A percentile compares a stretch with the other conserved stretches of the same genome.
Evolutionary conservation across 92 coral and sea anemone genomes (phyloP).

Genomic region (Chrysogorgia sp.): DNA sequence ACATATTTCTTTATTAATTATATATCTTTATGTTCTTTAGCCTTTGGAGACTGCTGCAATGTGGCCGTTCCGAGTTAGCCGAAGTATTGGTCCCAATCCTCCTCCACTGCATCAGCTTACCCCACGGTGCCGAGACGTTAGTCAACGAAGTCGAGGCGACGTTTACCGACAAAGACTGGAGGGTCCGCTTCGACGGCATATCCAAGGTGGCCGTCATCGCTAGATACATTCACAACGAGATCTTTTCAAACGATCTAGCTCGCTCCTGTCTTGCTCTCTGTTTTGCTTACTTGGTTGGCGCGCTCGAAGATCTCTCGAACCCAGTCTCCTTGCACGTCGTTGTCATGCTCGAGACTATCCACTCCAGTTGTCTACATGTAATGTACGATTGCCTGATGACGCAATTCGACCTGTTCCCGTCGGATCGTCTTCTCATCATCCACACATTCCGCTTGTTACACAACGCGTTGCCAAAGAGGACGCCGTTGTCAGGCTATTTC

Average conservation of each 20-base stretch:
- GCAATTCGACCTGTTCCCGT: slow-evolving; percentile 88
- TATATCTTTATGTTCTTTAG: slow-evolving; percentile 38
- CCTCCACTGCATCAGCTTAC: slow-evolving; percentile 89
- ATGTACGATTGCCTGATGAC: slow-evolving; percentile 87
- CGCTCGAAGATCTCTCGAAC: slow-evolving; percentile 93
- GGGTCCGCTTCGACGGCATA: slow-evolving; percentile 84
- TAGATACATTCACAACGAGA: slow-evolving; percentile 83
- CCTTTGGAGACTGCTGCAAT: slow-evolving; percentile 86
- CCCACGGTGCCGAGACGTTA: slow-evolving; percentile 91
- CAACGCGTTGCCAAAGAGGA: slow-evolving; percentile 62
- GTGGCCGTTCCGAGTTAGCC: slow-evolving; percentile 90
- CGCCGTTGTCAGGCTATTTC: slow-evolving; percentile 95
- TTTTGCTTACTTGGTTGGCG: slow-evolving; percentile 94
- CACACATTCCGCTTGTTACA: slow-evolving; percentile 94
- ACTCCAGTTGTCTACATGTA: slow-evolving; percentile 72
- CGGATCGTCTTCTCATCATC: slow-evolving; percentile 85
- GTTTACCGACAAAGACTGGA: slow-evolving; percentile 88
- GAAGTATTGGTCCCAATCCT: slow-evolving; percentile 82
- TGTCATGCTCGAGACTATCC: slow-evolving; percentile 85
- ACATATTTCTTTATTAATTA: no score
- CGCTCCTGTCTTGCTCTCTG: slow-evolving; percentile 95
- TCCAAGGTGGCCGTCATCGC: slow-evolving; percentile 89
- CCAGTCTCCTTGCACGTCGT: slow-evolving; percentile 86
- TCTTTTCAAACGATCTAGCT: slow-evolving; percentile 80
- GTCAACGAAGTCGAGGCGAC: slow-evolving; percentile 91